Evolutionary conservation across 2,888 invertebrate species (phyloP), one percentile per base, ranked within the genome.

Genomic region (Brachypalpus laphriformis): DNA sequence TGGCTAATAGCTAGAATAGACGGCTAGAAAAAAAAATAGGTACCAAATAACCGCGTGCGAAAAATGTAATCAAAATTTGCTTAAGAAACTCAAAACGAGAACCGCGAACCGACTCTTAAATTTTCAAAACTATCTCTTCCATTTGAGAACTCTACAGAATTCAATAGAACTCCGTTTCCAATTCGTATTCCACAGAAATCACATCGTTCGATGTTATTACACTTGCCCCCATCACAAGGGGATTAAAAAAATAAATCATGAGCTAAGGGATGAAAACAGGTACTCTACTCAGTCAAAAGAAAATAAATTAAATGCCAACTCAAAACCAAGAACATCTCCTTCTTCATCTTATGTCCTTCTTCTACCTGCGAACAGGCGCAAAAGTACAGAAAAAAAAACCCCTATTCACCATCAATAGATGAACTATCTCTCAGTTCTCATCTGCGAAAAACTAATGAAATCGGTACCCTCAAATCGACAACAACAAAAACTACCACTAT

Each of bases 361-460:
- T 22, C 25, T 83, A 57, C 63, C 74, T 80, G 68, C 7, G 51
- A 65, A 80, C 72, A 80, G 68, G 83, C 68, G 80, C 83, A 68
- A 65, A 61, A 61, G 22, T 22, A 57, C 45, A 14, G 11, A 47
- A 28, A 25, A 25, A 63, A 54, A 42, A 45, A 75, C 14, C 51
- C 37, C 34, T 76, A 72, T 68, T 68, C 82, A 80, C 51, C 74
- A 68, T 83, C 74, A 74, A 80, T 83, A 74, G 63, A 68, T 56
- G n/a, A 63, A 63, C 49, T 45, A 70, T 70, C 47, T 59, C 78
- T 68, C 51, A 47, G 37, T 59, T 72, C 59, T 56, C 40, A 40
- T 16, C 66, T 47, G 31, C 51, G 66, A 68, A 83, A 68, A 72
- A 57, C 22, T 37, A 82, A 80, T 56, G 54, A 70, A 81, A 81